Percentiles rank a stretch among this genome's conserved stretches.
phyloP scores from a whole-genome alignment of 2,888 invertebrate species.

The Mimachlamys varia region DNA sequence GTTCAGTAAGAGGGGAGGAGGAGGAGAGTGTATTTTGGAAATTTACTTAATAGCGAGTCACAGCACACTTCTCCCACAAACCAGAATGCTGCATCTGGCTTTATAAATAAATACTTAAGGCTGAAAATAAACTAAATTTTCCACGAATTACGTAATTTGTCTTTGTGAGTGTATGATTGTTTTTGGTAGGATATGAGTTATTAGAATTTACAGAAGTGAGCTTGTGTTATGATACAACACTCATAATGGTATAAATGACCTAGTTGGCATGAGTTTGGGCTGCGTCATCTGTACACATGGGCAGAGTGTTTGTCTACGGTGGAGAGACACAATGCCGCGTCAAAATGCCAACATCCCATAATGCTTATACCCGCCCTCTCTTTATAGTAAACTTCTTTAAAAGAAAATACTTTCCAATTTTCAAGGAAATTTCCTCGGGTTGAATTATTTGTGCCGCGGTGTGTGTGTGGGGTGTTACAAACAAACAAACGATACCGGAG shows the following conservation, averaged over 20 bases:
- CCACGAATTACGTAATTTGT: slow-evolving; percentile 36
- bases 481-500: slow-evolving; percentile 18
- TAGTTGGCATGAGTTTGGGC: slow-evolving; percentile 9
- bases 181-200: background rate
- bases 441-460: background rate
- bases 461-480: slow-evolving; percentile 15
- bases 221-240: background rate
- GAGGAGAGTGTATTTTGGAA: background rate
- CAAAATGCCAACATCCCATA: slow-evolving; percentile 3
- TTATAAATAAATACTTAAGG: slow-evolving; percentile 34
- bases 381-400: slow-evolving; percentile 33
- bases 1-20: background rate
- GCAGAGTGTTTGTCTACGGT: background rate
- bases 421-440: slow-evolving; percentile 11
- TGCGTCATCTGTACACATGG: slow-evolving; percentile 31
- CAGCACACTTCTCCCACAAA: background rate
- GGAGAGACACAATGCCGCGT: slow-evolving; percentile 27
- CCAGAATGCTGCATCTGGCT: slow-evolving; percentile 28
- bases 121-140: slow-evolving; percentile 33
- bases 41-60: slow-evolving; percentile 33
- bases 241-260: slow-evolving; percentile 21
- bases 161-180: background rate
- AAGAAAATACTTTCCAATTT: slow-evolving; percentile 17
- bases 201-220: slow-evolving; percentile 22
- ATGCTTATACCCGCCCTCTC: slow-evolving; percentile 3